Percentiles rank a stretch among this genome's conserved stretches.
Conservation (phyloP, 2,797 vertebrate genomes). For the Garrulus glandarius region DNA sequence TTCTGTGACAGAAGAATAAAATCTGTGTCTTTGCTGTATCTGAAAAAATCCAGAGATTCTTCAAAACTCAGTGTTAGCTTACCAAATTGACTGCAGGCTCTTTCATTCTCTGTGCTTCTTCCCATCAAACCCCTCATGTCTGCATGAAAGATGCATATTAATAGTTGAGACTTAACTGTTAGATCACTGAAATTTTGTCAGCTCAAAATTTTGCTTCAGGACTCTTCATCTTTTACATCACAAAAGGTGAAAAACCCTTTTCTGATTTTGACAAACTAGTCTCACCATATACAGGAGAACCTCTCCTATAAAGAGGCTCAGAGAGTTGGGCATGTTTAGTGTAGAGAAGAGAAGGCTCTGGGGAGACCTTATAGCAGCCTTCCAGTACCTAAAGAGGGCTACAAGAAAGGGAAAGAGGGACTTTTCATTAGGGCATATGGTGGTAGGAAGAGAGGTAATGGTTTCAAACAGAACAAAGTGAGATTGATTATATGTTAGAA, state of each 20-base stretch:
- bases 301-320: background rate
- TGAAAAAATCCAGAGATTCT: background rate
- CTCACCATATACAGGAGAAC: background rate
- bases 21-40: background rate
- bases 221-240: background rate
- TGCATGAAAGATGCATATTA: background rate
- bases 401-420: background rate
- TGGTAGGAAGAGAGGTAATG: background rate
- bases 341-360: background rate
- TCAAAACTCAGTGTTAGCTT: background rate
- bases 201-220: background rate
- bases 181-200: background rate
- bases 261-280: background rate
- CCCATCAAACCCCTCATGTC: background rate
- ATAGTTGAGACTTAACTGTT: background rate
- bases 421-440: fast-evolving
- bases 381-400: background rate
- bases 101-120: background rate
- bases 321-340: background rate
- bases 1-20: background rate
- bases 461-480: background rate
- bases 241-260: background rate
- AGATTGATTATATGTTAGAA: background rate
- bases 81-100: background rate
- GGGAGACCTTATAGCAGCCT: background rate